Base-by-base conservation (phyloP, 2,888 invertebrate genomes). In the Standfussiana lucernea region DNA sequence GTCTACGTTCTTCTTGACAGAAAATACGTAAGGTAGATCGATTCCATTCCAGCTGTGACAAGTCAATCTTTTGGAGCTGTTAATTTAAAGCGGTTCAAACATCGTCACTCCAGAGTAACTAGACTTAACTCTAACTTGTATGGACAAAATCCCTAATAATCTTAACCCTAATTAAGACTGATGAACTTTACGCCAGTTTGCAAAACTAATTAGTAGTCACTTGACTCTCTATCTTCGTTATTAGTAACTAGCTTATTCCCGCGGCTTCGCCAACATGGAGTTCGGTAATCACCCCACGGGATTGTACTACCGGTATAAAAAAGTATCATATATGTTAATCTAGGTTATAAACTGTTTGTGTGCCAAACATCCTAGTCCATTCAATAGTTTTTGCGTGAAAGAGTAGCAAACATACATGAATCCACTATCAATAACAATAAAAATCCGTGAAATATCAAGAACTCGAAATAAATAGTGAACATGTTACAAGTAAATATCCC, bases 11-110 rank as follows among this genome's bases (percentile, higher is more conserved):
- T 59, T 32, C 18, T 10, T 59, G 21, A 32, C 59, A 21, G 32
- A 21, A 56, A 32, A 32, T 32, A 59, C 32, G 8, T 59, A 32
- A 59, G 28, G 56, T 56, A 15, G 56, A 59, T 32, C 56, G 28
- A 32, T 0, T 61, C 21, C 4, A 32, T 0, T 61, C 21, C 4
- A 40, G n/a, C 40, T 21, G 21, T 45, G 37, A 71, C 47, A 71
- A 71, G 70, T 40, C 0, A 32, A 67, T 67, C 75, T 67, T 69
- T 71, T n/a, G 7, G 11, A 71, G 40, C 45, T 45, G 50, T 69
- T 59, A 40, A 32, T 70, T 82, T 35, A 66, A 82, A 82, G 40
- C 47, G 15, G 72, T 65, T 68, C 37, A 28, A 65, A 72, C 76
- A 68, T 53, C 13, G 72, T 45, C 24, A 70, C 50, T 40, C 7